Conservation (phyloP, 2,797 vertebrate species). For the Myotis myotis region DNA sequence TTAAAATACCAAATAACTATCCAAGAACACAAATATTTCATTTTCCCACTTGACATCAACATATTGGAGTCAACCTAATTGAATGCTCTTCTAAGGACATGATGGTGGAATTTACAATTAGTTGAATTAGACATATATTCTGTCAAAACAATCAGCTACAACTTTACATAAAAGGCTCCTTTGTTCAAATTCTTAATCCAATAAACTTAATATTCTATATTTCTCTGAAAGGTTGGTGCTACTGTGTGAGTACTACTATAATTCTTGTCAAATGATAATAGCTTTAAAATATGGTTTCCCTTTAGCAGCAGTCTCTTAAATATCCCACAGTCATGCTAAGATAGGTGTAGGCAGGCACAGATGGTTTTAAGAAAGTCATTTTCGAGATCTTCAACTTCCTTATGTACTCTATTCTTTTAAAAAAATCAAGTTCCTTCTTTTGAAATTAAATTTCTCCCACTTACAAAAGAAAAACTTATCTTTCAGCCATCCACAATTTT, state of each 20-base stretch:
- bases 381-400: conserved; percentile 4
- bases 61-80: neutral
- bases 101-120: neutral
- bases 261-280: neutral
- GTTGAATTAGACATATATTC: neutral
- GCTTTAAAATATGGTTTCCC: neutral
- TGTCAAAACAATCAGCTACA: conserved; percentile 28
- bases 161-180: neutral
- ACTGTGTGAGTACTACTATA: neutral
- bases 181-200: conserved; percentile 9
- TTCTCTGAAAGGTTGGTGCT: conserved; percentile 20
- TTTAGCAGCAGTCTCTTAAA: neutral
- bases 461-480: conserved; percentile 40
- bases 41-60: neutral
- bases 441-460: neutral
- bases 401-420: neutral
- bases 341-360: neutral
- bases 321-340: neutral
- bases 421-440: conserved; percentile 14
- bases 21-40: conserved; percentile 20
- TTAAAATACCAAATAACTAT: conserved; percentile 7
- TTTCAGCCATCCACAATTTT: neutral
- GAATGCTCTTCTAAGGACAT: neutral
- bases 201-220: conserved; percentile 20
- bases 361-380: conserved; percentile 19